phyloP scores from a whole-genome alignment of 2,113 vertebrate species.

The Seriola dumerili region DNA sequence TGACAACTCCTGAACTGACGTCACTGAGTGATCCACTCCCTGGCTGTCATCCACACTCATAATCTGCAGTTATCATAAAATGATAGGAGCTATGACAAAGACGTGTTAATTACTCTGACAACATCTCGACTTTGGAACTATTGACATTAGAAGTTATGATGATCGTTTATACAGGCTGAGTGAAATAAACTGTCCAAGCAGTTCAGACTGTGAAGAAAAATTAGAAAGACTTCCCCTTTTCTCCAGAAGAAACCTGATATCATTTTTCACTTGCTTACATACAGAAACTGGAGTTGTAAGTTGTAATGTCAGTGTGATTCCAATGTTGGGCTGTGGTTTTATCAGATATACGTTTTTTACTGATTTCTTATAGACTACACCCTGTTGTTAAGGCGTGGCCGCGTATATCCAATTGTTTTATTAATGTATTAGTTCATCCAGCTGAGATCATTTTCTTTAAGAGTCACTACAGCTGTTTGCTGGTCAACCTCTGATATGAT shows the following conservation, averaged over 20 bases:
- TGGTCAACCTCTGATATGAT: no score
- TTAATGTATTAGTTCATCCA: neutral
- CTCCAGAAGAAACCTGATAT: neutral
- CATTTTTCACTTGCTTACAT: neutral
- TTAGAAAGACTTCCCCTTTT: no score
- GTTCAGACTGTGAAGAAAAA: no score
- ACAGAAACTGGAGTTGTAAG: neutral
- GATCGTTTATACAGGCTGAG: neutral
- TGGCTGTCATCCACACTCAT: neutral
- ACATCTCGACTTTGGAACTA: conserved; percentile 14
- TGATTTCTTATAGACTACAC: neutral
- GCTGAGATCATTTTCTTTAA: neutral
- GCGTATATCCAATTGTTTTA: neutral
- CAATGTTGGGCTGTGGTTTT: neutral
- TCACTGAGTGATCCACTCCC: neutral
- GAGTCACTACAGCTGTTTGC: no score
- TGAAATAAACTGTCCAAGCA: neutral
- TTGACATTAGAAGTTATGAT: neutral
- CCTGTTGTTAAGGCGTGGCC: conserved; percentile 24
- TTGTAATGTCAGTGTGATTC: neutral
- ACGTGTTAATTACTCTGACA: neutral
- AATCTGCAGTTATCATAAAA: conserved; percentile 2
- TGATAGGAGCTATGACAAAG: neutral
- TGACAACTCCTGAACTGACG: neutral
- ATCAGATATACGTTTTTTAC: conserved; percentile 10